Evolutionary conservation across 2,888 invertebrate species (phyloP), one percentile per base, ranked within the genome.

Genomic region (Rhagophthalmus giganteus): DNA sequence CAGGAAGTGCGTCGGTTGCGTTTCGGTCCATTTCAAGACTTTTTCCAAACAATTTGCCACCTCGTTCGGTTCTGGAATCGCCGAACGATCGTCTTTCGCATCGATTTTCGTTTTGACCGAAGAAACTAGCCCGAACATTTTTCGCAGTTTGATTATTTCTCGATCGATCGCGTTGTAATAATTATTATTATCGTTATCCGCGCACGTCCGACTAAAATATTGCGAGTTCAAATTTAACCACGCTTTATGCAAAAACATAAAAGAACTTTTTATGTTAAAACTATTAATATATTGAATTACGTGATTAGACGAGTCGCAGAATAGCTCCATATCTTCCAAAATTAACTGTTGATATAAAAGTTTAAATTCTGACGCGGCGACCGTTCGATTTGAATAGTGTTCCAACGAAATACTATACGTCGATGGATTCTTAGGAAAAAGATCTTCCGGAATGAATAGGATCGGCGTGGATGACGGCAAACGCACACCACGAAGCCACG

Each of bases 261-360:
- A 32, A 1, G 41, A 16, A 7, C 25, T 24, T 31, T 32, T 41
- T 20, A 41, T n/a, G 12, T 12, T 32, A 13, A 41, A 41, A 9
- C 11, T n/a, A 3, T 25, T 1, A 2, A 20, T 7, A 7, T 32
- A 41, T 32, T 16, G 9, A 6, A 28, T 11, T 1, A 28, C 9
- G n/a, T 39, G 28, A 7, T 8, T 1, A 2, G 31, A 1, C 4
- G 25, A 41, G 10, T 32, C 25, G 9, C 41, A 31, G 9, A 32
- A 31, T n/a, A 31, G 9, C 14, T 25, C 16, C 11, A 41, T 13
- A 24, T 41, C 25, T 5, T 20, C 31, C n/a, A 31, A 7, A 15
- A 41, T 24, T 31, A 41, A 24, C 10, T n/a, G 12, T 7, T 32
- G 41, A 12, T 31, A 41, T 10, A 20, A 3, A 3, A 14, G 2